These are phyloP conservation scores for Autographa pulchrina DNA, from an alignment of 2,888 invertebrate species.

Conservation along the genomic window DNA sequence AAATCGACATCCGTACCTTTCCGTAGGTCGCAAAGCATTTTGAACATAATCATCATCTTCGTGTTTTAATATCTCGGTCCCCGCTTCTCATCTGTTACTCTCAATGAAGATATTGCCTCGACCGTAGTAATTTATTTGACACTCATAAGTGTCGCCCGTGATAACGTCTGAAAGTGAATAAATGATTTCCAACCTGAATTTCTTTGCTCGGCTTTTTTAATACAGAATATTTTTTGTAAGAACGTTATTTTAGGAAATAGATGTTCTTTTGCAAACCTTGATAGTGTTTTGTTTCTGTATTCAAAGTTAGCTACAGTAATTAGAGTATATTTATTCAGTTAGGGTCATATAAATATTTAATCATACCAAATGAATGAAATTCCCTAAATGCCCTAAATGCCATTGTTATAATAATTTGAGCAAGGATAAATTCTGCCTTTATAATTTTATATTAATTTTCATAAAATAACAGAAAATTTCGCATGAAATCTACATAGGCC, in stretches of 20 bases:
- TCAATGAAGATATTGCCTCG: slow-evolving; percentile 51
- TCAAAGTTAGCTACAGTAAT: too few relatives aligned
- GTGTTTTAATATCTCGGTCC: slow-evolving; percentile 50
- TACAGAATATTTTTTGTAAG: neutral
- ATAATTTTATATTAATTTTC: neutral
- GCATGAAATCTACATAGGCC: neutral
- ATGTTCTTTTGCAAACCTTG: too few relatives aligned
- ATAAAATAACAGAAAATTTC: neutral
- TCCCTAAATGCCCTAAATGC: too few relatives aligned
- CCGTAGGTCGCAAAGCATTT: slow-evolving; percentile 19
- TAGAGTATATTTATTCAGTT: too few relatives aligned
- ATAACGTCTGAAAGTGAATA: slow-evolving; percentile 61
- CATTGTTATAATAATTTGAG: neutral
- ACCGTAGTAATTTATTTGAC: slow-evolving; percentile 59
- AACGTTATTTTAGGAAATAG: neutral
- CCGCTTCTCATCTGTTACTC: slow-evolving; percentile 41
- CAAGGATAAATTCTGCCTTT: neutral
- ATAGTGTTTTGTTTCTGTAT: too few relatives aligned
- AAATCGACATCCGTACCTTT: slow-evolving; percentile 5
- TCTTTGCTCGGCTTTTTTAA: slow-evolving; percentile 18
- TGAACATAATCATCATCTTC: slow-evolving; percentile 32
- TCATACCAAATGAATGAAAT: too few relatives aligned
- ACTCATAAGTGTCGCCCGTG: slow-evolving; percentile 55
- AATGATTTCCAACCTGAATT: slow-evolving; percentile 54
- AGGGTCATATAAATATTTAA: too few relatives aligned